phyloP scores from a whole-genome alignment of 2,888 invertebrate genomes.

The Cephus spinipes region DNA sequence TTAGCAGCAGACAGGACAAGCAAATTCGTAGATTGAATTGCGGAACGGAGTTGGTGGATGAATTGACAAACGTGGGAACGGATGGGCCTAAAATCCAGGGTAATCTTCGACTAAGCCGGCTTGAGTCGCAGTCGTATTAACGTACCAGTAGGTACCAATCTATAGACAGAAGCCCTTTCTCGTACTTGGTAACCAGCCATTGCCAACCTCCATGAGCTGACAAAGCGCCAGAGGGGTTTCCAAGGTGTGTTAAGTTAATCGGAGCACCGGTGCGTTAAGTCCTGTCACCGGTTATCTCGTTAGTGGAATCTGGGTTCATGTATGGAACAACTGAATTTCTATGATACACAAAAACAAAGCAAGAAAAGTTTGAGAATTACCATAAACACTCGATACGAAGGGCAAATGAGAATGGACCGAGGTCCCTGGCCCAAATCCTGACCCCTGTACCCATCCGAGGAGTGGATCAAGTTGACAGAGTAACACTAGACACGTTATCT shows the following conservation, averaged over 20 bases:
- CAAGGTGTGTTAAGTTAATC: constrained; percentile 17
- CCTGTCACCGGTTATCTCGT: no score
- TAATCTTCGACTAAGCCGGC: constrained; percentile 48
- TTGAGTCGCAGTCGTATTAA: constrained; percentile 40
- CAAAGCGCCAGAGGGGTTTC: constrained; percentile 11
- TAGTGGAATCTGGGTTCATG: no score
- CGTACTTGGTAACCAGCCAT: background rate
- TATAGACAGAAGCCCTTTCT: constrained; percentile 9
- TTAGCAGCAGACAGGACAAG: constrained; percentile 37
- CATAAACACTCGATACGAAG: no score
- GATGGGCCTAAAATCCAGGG: constrained; percentile 41
- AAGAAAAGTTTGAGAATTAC: no score
- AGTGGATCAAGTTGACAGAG: no score
- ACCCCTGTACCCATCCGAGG: no score
- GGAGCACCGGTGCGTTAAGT: constrained; percentile 11
- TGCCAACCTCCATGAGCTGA: background rate
- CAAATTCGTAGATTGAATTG: background rate
- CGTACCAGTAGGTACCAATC: constrained; percentile 17
- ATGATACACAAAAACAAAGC: no score
- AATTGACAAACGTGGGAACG: constrained; percentile 4
- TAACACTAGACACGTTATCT: no score
- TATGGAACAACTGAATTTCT: no score
- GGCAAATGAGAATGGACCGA: no score
- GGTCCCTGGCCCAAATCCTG: no score
- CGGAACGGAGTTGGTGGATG: background rate